These are phyloP conservation scores for Terebella lapidaria DNA, from an alignment of 2,888 invertebrate genomes.

Conservation along the genomic window DNA sequence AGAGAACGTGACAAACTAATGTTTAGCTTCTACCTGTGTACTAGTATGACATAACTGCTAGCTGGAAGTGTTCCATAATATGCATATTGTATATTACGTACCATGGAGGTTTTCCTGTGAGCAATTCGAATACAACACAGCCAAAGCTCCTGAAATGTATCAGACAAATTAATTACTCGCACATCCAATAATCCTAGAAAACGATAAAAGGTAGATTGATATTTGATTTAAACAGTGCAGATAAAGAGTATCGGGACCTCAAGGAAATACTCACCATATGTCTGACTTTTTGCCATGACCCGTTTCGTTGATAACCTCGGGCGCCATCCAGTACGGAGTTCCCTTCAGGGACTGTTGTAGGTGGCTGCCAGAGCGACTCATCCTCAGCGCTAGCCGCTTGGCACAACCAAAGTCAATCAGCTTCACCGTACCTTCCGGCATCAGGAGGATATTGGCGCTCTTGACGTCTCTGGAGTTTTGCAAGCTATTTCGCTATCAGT, in stretches of 20 bases:
- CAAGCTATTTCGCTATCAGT: too few species aligned
- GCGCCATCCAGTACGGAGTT: conserved; percentile 34
- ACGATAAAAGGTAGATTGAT: too few species aligned
- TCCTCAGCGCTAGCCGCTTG: conserved; percentile 19
- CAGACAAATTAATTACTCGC: too few species aligned
- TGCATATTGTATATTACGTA: too few species aligned
- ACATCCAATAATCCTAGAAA: too few species aligned
- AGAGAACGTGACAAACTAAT: not conserved
- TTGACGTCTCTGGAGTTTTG: conserved; percentile 32
- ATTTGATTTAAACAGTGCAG: too few species aligned
- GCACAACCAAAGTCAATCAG: conserved; percentile 35
- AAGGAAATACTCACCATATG: conserved; percentile 21
- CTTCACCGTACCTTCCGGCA: conserved; percentile 28
- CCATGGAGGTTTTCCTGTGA: conserved; percentile 25
- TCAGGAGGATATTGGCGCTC: conserved; percentile 31
- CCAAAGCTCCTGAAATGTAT: conserved; percentile 15
- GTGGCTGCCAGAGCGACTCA: conserved; percentile 5
- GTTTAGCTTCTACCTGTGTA: too few species aligned
- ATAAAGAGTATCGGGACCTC: too few species aligned
- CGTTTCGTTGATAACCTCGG: conserved; percentile 28
- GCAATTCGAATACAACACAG: conserved; percentile 24
- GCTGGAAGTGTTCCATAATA: too few species aligned
- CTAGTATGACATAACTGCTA: too few species aligned
- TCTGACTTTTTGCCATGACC: conserved; percentile 31
- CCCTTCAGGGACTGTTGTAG: conserved; percentile 18